A percentile compares a stretch with the other conserved stretches of the same genome.
phyloP scores from a whole-genome alignment of 2,797 vertebrate genomes.

The Myripristis murdjan region DNA sequence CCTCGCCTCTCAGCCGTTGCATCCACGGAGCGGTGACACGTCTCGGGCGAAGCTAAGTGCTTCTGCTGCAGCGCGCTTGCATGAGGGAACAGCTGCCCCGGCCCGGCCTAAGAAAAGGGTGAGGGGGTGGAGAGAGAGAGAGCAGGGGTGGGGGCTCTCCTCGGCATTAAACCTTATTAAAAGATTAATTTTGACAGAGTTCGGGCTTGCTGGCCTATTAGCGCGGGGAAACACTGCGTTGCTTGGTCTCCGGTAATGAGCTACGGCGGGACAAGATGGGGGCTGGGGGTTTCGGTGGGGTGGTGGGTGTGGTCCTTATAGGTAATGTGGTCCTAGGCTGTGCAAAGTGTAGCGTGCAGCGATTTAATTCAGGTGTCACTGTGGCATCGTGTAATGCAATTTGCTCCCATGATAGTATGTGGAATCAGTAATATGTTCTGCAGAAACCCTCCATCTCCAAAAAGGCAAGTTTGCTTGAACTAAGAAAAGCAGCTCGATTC shows the following conservation, averaged over 20 bases:
- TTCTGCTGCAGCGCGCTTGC: slow-evolving; percentile 23
- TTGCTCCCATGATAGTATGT: slow-evolving; percentile 29
- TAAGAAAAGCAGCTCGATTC: too few species aligned
- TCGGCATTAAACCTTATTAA: slow-evolving; percentile 61
- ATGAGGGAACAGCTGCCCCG: slow-evolving; percentile 3
- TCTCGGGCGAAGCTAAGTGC: slow-evolving; percentile 50
- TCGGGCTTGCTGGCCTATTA: slow-evolving; percentile 48
- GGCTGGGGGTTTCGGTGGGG: slow-evolving; percentile 14
- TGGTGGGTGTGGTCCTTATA: slow-evolving; percentile 34
- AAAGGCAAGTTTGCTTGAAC: too few species aligned
- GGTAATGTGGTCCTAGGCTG: slow-evolving; percentile 17
- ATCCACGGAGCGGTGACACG: slow-evolving; percentile 38
- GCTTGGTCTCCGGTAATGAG: slow-evolving; percentile 51
- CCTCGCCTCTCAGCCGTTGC: slow-evolving; percentile 40
- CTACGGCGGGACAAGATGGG: neutral
- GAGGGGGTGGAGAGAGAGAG: slow-evolving; percentile 2
- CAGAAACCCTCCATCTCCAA: too few species aligned
- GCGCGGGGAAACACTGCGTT: slow-evolving; percentile 43
- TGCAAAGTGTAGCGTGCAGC: slow-evolving; percentile 38
- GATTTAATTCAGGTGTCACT: slow-evolving; percentile 35
- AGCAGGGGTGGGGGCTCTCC: slow-evolving; percentile 13
- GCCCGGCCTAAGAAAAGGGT: slow-evolving; percentile 12
- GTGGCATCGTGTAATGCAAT: slow-evolving; percentile 18
- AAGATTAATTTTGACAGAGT: slow-evolving; percentile 66
- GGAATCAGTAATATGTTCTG: slow-evolving; percentile 23